phyloP scores from a whole-genome alignment of 2,888 invertebrate species.

The Chironomus riparius region DNA sequence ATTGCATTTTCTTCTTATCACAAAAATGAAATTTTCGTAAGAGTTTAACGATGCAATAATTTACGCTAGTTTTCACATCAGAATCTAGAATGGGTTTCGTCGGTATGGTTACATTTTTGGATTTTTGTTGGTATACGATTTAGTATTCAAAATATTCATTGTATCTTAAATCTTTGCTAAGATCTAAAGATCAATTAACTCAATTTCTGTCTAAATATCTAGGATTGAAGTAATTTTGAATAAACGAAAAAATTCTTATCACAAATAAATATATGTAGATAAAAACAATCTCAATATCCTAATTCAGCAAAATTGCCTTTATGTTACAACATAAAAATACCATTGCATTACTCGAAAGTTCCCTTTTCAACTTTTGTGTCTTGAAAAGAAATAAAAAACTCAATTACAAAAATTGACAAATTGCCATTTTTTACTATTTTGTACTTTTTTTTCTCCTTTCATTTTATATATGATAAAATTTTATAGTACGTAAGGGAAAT shows the following conservation, averaged over 20 bases:
- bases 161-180: too few relatives aligned
- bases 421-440: not conserved
- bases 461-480: not conserved
- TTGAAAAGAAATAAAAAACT: not conserved
- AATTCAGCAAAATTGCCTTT: not conserved
- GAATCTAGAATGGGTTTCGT: not conserved
- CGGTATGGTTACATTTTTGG: not conserved
- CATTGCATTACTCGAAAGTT: slow-evolving; percentile 1
- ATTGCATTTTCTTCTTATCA: not conserved
- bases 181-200: too few relatives aligned
- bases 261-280: not conserved
- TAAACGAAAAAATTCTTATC: too few relatives aligned
- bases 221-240: too few relatives aligned
- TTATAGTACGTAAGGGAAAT: not conserved
- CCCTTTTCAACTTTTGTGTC: not conserved
- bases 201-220: too few relatives aligned
- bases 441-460: not conserved
- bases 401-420: slow-evolving; percentile 6
- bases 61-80: not conserved
- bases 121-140: too few relatives aligned
- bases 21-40: not conserved
- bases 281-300: not conserved
- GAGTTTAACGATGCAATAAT: not conserved
- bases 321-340: not conserved
- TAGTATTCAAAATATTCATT: too few relatives aligned